phyloP scores from a whole-genome alignment of 1,140 invertebrate genomes.

The Leguminivora glycinivorella region DNA sequence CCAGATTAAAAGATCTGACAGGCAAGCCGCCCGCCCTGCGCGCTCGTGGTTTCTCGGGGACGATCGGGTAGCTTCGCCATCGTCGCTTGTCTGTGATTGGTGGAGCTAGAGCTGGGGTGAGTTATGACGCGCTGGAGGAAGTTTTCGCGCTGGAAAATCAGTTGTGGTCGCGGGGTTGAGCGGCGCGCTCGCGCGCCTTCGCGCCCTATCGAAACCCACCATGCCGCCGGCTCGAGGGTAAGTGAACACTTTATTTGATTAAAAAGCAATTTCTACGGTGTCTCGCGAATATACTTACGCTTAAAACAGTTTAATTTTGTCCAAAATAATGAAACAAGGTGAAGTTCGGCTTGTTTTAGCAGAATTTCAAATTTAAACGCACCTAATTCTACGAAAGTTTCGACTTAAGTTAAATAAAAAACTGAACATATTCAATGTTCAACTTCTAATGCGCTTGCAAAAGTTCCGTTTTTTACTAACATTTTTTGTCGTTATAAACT shows the following conservation, averaged over 20 bases:
- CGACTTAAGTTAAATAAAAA: neutral
- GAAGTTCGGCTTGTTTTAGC: neutral
- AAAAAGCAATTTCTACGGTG: slow-evolving; percentile 72
- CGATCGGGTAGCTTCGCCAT: slow-evolving; percentile 53
- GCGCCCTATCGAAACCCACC: slow-evolving; percentile 34
- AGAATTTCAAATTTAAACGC: neutral
- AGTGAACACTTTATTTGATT: slow-evolving; percentile 75
- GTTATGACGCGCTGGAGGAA: slow-evolving; percentile 73
- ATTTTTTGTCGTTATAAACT: neutral
- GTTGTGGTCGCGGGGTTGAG: slow-evolving; percentile 66
- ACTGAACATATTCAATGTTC: neutral
- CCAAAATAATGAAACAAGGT: neutral
- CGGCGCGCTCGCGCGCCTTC: slow-evolving; percentile 47
- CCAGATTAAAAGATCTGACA: slow-evolving; percentile 78
- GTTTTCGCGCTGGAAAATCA: slow-evolving; percentile 75
- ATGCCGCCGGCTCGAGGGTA: slow-evolving; percentile 62
- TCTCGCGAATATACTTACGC: slow-evolving; percentile 23
- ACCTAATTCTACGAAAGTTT: neutral
- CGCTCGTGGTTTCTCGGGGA: slow-evolving; percentile 53
- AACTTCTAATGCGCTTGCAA: neutral
- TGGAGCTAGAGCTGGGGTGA: slow-evolving; percentile 61
- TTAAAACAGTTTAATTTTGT: slow-evolving; percentile 22
- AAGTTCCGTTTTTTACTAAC: neutral
- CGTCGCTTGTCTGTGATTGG: slow-evolving; percentile 56
- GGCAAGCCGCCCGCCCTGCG: slow-evolving; percentile 64